A percentile compares a stretch with the other conserved stretches of the same genome.
Evolutionary conservation across 2,797 vertebrate species (phyloP).

Genomic region (Percopsis omiscomaycus): DNA sequence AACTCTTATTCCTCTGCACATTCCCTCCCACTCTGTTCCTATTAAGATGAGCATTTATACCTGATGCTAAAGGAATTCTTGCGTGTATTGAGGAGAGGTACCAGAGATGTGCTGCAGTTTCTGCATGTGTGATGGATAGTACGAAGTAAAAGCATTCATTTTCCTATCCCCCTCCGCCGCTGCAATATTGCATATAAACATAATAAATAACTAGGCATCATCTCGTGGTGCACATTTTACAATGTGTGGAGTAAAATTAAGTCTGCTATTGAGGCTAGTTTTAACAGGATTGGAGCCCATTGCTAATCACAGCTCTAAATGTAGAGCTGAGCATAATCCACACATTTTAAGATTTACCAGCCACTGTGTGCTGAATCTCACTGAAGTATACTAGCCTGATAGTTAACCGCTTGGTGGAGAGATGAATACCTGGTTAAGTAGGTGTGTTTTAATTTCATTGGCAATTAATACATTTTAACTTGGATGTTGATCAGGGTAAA

Average conservation of each 20-base stretch:
- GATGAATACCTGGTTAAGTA: neutral
- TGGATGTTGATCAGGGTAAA: too few species aligned
- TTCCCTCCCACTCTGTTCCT: slow-evolving; percentile 33
- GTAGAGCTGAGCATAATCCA: too few species aligned
- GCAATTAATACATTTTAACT: too few species aligned
- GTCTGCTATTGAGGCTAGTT: too few species aligned
- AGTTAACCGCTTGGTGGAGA: neutral
- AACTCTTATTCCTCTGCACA: slow-evolving; percentile 25
- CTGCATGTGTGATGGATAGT: slow-evolving; percentile 44
- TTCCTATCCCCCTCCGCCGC: slow-evolving; percentile 57
- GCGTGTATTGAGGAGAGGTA: slow-evolving; percentile 77
- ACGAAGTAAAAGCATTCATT: slow-evolving; percentile 45
- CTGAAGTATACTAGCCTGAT: neutral
- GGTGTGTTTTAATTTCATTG: too few species aligned
- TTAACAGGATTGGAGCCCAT: too few species aligned
- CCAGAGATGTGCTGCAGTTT: slow-evolving; percentile 58
- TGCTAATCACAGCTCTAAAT: too few species aligned
- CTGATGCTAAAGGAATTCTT: slow-evolving; percentile 3
- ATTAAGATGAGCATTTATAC: slow-evolving; percentile 8
- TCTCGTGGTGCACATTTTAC: neutral
- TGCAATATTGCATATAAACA: slow-evolving; percentile 32
- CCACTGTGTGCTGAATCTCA: neutral
- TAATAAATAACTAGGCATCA: neutral
- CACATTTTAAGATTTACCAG: neutral
- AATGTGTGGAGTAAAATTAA: too few species aligned